Percentiles rank a stretch among this genome's conserved stretches.
These are phyloP conservation scores for Pelvicachromis taeniatus DNA, from an alignment of 2,113 vertebrate genomes.

Conservation along the genomic window DNA sequence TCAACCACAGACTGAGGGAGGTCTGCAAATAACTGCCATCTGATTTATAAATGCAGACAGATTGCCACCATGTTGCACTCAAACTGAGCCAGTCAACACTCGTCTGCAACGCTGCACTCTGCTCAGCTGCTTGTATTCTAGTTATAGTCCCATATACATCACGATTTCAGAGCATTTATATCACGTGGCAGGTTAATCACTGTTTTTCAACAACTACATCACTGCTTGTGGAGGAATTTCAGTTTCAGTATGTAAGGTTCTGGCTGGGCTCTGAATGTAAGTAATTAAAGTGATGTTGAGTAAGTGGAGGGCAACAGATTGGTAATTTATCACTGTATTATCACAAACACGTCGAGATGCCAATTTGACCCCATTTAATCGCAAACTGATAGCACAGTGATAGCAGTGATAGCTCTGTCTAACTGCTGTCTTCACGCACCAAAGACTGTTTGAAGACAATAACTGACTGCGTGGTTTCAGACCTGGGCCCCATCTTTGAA, in stretches of 20 bases:
- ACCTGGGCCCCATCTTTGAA: not conserved
- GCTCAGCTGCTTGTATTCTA: not conserved
- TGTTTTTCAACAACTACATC: not conserved
- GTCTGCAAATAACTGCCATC: not conserved
- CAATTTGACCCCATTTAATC: not conserved
- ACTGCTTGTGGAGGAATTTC: not conserved
- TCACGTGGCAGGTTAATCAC: not conserved
- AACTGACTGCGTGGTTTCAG: not conserved
- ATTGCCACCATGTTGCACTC: not conserved
- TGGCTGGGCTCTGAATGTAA: too few species aligned
- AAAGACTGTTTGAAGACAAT: not conserved
- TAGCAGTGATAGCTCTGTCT: not conserved
- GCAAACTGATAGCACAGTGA: not conserved
- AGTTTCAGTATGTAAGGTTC: too few species aligned
- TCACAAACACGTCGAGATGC: too few species aligned
- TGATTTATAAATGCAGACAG: not conserved
- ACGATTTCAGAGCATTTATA: not conserved
- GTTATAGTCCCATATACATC: not conserved
- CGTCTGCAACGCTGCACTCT: not conserved
- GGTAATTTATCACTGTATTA: too few species aligned
- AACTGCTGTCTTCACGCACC: not conserved
- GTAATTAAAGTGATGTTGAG: too few species aligned
- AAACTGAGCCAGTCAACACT: not conserved
- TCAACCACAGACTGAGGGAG: not conserved
- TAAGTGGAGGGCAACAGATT: too few species aligned